Percentiles rank a stretch among this genome's conserved stretches.
Evolutionary conservation across 2,797 vertebrate genomes (phyloP).

Genomic region (Dromococcyx pavoninus): DNA sequence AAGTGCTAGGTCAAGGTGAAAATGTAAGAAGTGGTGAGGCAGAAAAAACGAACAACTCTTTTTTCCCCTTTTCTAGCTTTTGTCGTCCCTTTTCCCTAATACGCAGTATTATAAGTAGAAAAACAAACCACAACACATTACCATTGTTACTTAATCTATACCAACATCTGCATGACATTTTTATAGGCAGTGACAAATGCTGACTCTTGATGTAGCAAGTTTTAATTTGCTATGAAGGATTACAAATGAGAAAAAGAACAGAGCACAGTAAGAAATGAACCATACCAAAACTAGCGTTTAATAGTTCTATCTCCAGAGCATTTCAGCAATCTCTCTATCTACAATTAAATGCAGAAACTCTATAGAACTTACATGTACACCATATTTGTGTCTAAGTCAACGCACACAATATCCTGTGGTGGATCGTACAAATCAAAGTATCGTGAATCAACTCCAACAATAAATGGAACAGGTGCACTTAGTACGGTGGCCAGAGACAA

Average conservation of each 20-base stretch:
- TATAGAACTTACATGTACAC: slow-evolving; percentile 89
- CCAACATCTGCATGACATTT: background rate
- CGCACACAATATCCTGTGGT: slow-evolving; percentile 94
- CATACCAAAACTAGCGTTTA: background rate
- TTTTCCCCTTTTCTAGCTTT: background rate
- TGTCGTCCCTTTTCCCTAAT: background rate
- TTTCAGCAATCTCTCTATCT: background rate
- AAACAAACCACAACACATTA: background rate
- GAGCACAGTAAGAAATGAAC: background rate
- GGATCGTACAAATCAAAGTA: slow-evolving; percentile 99
- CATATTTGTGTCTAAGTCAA: slow-evolving; percentile 98
- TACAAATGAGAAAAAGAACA: background rate
- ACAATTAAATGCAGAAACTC: slow-evolving; percentile 21
- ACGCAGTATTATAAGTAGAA: background rate
- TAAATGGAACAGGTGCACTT: slow-evolving; percentile 93
- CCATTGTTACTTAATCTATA: background rate
- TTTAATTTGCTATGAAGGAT: background rate
- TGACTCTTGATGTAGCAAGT: background rate
- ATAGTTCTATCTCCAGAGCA: background rate
- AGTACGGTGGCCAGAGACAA: slow-evolving; percentile 93
- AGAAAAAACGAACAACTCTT: background rate
- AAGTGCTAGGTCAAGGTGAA: background rate
- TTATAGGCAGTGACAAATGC: background rate
- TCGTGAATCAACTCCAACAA: slow-evolving; percentile 98
- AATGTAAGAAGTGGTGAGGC: background rate